Conservation (phyloP, 92 coral and sea anemone species). For the Epizoanthus illoricatus region DNA sequence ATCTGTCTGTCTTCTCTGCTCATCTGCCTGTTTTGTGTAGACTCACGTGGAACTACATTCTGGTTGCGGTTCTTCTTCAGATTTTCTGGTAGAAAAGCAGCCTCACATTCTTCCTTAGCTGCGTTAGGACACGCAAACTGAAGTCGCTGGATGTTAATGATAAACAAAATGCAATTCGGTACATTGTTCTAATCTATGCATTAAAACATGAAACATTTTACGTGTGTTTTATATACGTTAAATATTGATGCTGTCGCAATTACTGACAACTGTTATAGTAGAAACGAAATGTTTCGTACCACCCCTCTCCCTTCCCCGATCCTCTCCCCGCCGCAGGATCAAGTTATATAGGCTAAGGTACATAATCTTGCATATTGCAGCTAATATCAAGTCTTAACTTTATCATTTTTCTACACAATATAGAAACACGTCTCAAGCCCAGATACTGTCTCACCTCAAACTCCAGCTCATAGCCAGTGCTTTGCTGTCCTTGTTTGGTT, state of each 20-base stretch:
- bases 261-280: too few relatives aligned
- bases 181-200: background rate
- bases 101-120: background rate
- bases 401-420: too few relatives aligned
- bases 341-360: too few relatives aligned
- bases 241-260: too few relatives aligned
- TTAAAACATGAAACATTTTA: background rate
- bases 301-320: too few relatives aligned
- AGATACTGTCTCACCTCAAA: background rate
- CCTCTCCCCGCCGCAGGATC: too few relatives aligned
- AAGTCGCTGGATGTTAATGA: background rate
- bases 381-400: too few relatives aligned
- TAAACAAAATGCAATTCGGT: background rate
- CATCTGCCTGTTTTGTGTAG: background rate
- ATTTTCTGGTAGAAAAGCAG: background rate
- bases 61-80: background rate
- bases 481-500: background rate
- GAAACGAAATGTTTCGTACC: too few relatives aligned
- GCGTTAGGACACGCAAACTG: background rate
- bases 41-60: background rate
- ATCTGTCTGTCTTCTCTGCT: background rate
- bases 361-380: too few relatives aligned
- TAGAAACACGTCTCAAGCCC: too few relatives aligned
- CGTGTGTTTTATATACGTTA: background rate
- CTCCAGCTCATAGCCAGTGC: background rate